Base-by-base conservation (phyloP, 1,140 invertebrate species). In the Aphidius ervi region DNA sequence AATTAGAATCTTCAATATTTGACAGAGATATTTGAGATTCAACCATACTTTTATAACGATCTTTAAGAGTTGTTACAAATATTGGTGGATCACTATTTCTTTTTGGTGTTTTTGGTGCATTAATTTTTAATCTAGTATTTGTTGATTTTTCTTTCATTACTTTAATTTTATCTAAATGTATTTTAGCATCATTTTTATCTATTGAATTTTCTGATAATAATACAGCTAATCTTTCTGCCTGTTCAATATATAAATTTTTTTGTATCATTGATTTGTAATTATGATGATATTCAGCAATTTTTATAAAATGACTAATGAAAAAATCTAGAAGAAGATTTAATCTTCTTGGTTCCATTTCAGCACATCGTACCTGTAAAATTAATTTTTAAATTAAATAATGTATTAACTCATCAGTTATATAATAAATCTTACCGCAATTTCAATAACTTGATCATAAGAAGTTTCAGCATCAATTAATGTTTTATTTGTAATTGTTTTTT, bases 221-320 rank as follows among this genome's bases (percentile, higher is more conserved):
- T 49, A 81, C 80, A 31, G 83, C 83, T 4, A 92, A 76, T 56
- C 88, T 81, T 56, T 85, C 82, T 1, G 87, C 84, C 64, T 92
- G 89, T 53, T 86, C 81, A 9, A 91, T 71, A 63, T 89, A 91
- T 23, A 86, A 81, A 2, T 82, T 73, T 40, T 86, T 86, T 66
- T 87, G 83, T 49, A 77, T 72, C 31, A 79, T 73, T 2, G 85
- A 81, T 16, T 83, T 79, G 58, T 86, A 84, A 54, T 82, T 81
- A 57, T 84, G 81, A 65, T 85, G 85, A 37, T 77, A 79, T 52
- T 83, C 76, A 2, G 85, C 86, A 77, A 89, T 87, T 56, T 84
- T 76, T 16, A 89, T 81, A 61, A 89, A 90, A 63, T 88, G 86
- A 16, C 82, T 71, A 43, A 88, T 85, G 63, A 93, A 88, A 56